Percentiles rank a stretch among this genome's conserved stretches.
These are phyloP conservation scores for Drosophila infuscata DNA, from an alignment of 2,888 invertebrate genomes.

Conservation along the genomic window DNA sequence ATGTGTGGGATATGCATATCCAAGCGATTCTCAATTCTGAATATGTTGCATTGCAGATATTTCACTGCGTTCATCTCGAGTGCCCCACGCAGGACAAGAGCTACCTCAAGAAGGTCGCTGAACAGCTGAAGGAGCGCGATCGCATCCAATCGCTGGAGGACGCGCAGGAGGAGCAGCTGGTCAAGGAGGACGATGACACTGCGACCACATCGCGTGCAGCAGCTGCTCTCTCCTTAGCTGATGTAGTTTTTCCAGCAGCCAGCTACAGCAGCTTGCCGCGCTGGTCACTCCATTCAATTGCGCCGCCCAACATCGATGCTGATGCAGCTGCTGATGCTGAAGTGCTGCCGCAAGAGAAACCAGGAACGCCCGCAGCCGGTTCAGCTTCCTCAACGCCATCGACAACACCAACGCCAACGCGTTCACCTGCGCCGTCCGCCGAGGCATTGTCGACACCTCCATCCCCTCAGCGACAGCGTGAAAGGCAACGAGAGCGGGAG, in stretches of 20 bases:
- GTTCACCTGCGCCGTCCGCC: constrained; percentile 6
- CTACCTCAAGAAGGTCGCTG: constrained; percentile 67
- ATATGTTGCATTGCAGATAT: constrained; percentile 88
- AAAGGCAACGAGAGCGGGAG: background rate
- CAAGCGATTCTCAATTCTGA: background rate
- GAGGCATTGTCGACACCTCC: constrained; percentile 4
- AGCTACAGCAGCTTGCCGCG: constrained; percentile 14
- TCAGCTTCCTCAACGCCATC: constrained; percentile 37
- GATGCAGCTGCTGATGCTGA: background rate
- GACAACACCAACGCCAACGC: constrained; percentile 34
- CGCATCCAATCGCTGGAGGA: constrained; percentile 1
- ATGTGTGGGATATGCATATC: background rate
- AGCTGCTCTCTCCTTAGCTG: constrained; percentile 20
- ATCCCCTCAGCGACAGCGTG: constrained; percentile 1
- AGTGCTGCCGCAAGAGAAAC: constrained; percentile 9
- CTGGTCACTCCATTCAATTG: constrained; percentile 17
- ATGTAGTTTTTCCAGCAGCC: constrained; percentile 3
- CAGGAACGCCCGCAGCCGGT: constrained; percentile 4
- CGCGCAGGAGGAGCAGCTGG: background rate
- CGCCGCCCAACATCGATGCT: background rate
- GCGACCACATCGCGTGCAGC: constrained; percentile 51
- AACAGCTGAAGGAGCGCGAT: constrained; percentile 47
- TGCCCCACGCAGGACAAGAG: constrained; percentile 91
- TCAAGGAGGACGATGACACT: constrained; percentile 37
- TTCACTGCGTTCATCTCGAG: constrained; percentile 99